Base-by-base conservation (phyloP, 2,888 invertebrate species). In the Ecliptopera silaceata region DNA sequence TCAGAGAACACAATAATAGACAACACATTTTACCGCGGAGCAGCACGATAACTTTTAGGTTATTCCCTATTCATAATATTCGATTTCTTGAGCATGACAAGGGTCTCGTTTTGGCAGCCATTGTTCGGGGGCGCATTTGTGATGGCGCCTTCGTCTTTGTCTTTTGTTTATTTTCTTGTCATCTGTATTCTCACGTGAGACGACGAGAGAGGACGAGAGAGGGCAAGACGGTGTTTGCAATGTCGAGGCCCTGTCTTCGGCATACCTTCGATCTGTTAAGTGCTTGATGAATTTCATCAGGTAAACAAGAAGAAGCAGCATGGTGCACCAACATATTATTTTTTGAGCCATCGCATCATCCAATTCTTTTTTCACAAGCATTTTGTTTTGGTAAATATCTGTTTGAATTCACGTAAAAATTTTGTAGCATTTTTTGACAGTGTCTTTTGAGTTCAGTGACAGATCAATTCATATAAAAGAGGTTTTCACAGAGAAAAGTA, bases 281-380 rank as follows among this genome's bases (percentile, higher is more conserved):
- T 64, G 59, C 46, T 62, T 77, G 0, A 82, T 2, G 39, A 80
- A 69, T 38, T 70, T 80, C 44, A 81, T 62, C 0, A 76, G 36
- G 41, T 65, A 81, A 1, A 79, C 17, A 20, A 82, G 43, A 2
- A 82, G 2, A 4, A 85, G 31, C 5, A 77, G 6, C 8, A 75
- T 13, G 0, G 64, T 71, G 0, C 72, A 75, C 22, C 70, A 82
- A 26, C 66, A 72, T 42, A 84, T 47, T 11, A 80, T 20, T 36
- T 69, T 73, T 2, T 76, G 74, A 5, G 66, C 43, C 1, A 56
- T 18, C 0, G 42, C 41, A 0, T 80, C 80, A 0, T 79, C 74
- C 0, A 68, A 32, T 52, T 74, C 68, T 53, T 77, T 82, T 60
- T 74, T 69, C 0, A 75, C 65, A 57, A 85, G 69, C 85, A 84